Evolutionary conservation across 1,140 invertebrate species (phyloP).

Genomic region (Eumaeus atala): DNA sequence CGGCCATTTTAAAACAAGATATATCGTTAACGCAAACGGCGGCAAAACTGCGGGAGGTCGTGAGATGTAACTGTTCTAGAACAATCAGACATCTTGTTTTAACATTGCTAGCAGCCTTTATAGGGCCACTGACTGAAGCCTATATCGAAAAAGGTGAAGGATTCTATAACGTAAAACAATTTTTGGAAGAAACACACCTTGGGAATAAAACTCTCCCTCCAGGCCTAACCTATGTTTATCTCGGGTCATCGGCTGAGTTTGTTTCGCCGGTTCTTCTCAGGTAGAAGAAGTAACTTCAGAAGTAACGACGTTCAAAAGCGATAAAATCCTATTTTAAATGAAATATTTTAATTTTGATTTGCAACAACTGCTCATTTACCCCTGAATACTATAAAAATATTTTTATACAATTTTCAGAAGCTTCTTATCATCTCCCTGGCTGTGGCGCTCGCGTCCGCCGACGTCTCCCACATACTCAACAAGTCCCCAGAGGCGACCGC

Average conservation of each 20-base stretch:
- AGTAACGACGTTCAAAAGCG: background rate
- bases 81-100: conserved; percentile 2
- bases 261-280: background rate
- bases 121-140: background rate
- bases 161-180: background rate
- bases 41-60: conserved; percentile 3
- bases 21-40: conserved; percentile 2
- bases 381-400: background rate
- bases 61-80: background rate
- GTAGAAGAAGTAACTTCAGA: background rate
- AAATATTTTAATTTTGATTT: background rate
- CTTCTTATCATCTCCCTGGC: conserved; percentile 32
- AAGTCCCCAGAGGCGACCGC: conserved; percentile 32
- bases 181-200: background rate
- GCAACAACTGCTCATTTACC: background rate
- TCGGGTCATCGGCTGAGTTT: background rate
- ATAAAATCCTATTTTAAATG: background rate
- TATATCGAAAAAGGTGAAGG: background rate
- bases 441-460: conserved; percentile 34
- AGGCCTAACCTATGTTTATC: too few relatives aligned
- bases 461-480: conserved; percentile 40
- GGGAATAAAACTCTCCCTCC: too few relatives aligned
- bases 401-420: conserved; percentile 33
- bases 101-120: background rate
- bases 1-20: conserved; percentile 6